phyloP scores from a whole-genome alignment of 2,113 vertebrate genomes.

The Kobus ellipsiprymnus region DNA sequence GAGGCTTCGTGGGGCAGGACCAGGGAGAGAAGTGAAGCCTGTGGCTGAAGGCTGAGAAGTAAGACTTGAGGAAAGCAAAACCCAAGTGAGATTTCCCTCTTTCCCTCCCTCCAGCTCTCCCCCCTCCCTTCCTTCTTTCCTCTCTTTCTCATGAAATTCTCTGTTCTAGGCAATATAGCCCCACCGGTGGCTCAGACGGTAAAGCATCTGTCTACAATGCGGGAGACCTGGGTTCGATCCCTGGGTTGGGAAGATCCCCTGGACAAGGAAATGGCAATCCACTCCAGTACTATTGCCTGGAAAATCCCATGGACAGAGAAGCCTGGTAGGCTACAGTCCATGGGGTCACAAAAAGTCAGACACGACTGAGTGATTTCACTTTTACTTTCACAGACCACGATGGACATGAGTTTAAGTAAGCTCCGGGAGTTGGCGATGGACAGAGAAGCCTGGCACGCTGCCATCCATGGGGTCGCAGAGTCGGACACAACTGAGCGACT shows the following conservation, averaged over 20 bases:
- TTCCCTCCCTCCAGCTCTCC: accelerated
- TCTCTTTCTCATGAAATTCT: neutral
- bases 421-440: neutral
- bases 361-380: too few relatives aligned
- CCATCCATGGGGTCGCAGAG: neutral
- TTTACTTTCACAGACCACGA: neutral
- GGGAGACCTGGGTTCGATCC: too few relatives aligned
- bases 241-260: too few relatives aligned
- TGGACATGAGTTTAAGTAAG: neutral
- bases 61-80: neutral
- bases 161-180: neutral
- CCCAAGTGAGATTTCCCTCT: neutral
- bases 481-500: accelerated
- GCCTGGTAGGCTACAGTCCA: too few relatives aligned
- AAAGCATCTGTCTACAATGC: too few relatives aligned
- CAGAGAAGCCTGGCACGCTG: neutral
- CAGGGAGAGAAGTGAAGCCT: neutral
- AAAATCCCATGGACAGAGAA: too few relatives aligned
- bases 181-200: too few relatives aligned
- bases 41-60: neutral
- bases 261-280: too few relatives aligned
- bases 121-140: accelerated
- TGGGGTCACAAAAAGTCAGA: too few relatives aligned
- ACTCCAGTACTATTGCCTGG: too few relatives aligned
- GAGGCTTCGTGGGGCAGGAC: neutral